These are phyloP conservation scores for Digitonthophagus gazella DNA, from an alignment of 2,888 invertebrate species.

Conservation along the genomic window DNA sequence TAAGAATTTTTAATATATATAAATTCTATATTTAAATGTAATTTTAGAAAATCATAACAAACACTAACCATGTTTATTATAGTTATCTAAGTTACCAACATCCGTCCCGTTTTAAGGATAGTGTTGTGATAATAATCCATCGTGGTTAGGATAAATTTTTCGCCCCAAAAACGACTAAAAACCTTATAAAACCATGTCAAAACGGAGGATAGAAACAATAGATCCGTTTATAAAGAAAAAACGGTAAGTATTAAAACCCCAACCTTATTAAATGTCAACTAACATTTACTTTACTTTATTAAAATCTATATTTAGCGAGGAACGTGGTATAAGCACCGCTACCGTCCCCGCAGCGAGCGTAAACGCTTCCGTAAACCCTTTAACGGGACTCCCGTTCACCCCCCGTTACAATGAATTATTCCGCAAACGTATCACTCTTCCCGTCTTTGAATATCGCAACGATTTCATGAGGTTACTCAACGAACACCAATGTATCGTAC, in stretches of 20 bases:
- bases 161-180: neutral
- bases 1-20: too few species aligned
- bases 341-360: conserved; percentile 36
- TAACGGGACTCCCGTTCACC: conserved; percentile 81
- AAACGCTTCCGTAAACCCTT: conserved; percentile 67
- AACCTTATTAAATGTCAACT: conserved; percentile 10
- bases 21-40: too few species aligned
- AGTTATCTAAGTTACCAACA: neutral
- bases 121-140: neutral
- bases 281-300: neutral
- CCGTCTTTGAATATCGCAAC: conserved; percentile 96
- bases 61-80: neutral
- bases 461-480: conserved; percentile 94
- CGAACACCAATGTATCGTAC: conserved; percentile 90
- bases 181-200: conserved; percentile 61
- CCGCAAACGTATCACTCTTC: conserved; percentile 84
- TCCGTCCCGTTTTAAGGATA: neutral
- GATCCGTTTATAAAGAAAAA: conserved; percentile 79
- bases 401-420: conserved; percentile 85
- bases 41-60: neutral
- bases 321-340: conserved; percentile 52
- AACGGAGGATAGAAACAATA: conserved; percentile 81
- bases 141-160: too few species aligned
- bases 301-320: conserved; percentile 52
- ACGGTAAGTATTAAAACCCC: conserved; percentile 57